Percentiles rank a stretch among this genome's conserved stretches.
These are phyloP conservation scores for Hycleus phaleratus DNA, from an alignment of 1,140 invertebrate species.

Conservation along the genomic window DNA sequence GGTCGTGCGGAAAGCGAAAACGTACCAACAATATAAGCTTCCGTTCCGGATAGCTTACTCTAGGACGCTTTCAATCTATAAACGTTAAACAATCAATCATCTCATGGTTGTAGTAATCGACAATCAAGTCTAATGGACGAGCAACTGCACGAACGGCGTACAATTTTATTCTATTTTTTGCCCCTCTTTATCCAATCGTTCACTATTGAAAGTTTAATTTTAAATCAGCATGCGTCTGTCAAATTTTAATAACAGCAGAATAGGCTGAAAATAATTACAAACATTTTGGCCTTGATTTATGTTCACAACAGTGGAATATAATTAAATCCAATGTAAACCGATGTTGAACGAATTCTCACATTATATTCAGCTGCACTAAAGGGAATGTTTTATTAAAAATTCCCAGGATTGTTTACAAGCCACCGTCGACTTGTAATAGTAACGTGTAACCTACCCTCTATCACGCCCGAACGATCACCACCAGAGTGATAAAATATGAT, in stretches of 20 bases:
- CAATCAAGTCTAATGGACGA: conserved; percentile 19
- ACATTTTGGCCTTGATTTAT: conserved; percentile 15
- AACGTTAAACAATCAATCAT: conserved; percentile 12
- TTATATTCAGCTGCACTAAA: conserved; percentile 11
- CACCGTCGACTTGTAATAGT: neutral
- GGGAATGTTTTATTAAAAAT: conserved; percentile 14
- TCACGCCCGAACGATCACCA: too few species aligned
- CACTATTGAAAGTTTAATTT: conserved; percentile 15
- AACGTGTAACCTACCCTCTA: too few species aligned
- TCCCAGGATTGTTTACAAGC: conserved; percentile 13
- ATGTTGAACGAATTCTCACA: conserved; percentile 9
- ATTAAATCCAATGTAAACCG: conserved; percentile 13
- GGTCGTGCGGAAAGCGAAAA: conserved; percentile 3
- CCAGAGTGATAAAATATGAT: too few species aligned
- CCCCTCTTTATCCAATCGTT: neutral
- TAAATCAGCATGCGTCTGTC: neutral
- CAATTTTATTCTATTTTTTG: too few species aligned
- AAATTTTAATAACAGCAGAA: conserved; percentile 1
- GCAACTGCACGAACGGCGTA: too few species aligned
- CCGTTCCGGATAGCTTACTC: conserved; percentile 6
- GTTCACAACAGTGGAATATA: conserved; percentile 10
- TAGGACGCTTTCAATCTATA: neutral
- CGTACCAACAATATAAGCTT: neutral
- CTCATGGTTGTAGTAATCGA: conserved; percentile 18
- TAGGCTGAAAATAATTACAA: conserved; percentile 9